Evolutionary conservation across 2,797 vertebrate species (phyloP), one percentile per base, ranked within the genome.

Genomic region (Intellagama lesueurii): DNA sequence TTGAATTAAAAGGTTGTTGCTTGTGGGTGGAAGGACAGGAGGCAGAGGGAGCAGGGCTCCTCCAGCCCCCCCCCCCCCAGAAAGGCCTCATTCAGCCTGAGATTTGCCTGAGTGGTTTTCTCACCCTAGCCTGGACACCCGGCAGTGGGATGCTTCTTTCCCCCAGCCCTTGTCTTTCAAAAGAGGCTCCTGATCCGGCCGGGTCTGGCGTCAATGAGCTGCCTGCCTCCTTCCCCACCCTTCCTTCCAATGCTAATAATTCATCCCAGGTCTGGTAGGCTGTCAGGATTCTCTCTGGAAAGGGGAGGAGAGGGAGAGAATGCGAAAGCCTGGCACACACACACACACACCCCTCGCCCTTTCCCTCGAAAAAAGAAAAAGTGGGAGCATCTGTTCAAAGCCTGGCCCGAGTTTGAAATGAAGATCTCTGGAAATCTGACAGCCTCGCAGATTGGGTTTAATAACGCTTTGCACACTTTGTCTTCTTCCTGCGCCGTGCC

Each of bases 401-500:
- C 90, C 84, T 28, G 7, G 77, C 72, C 81, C 86, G 86, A 72
- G 44, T 91, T 92, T 90, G 93, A 86, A 91, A 89, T 93, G 93
- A 93, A 95, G 92, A 93, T 91, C 64, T 89, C 0, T 80, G 87
- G 30, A 79, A 94, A 90, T 35, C 81, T 94, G 94, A 94, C 92
- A 92, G 92, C 92, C 89, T 94, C 93, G 86, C 90, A 94, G 91
- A 86, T 85, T 87, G 93, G 68, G 86, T 95, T 95, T 93, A 92
- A 93, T 92, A 92, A 90, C 85, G 1, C 87, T 93, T 52, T 89
- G 91, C 89, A 80, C 75, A 12, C 88, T 81, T 92, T 60, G 0
- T 35, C 91, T 91, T 60, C 80, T 90, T 87, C 89, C 0, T 81
- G 28, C 86, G 81, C 88, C 64, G 76, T 47, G 44, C 89, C 22